Base-by-base conservation (phyloP, 2,888 invertebrate genomes). In the Iselma pallidipennis region DNA sequence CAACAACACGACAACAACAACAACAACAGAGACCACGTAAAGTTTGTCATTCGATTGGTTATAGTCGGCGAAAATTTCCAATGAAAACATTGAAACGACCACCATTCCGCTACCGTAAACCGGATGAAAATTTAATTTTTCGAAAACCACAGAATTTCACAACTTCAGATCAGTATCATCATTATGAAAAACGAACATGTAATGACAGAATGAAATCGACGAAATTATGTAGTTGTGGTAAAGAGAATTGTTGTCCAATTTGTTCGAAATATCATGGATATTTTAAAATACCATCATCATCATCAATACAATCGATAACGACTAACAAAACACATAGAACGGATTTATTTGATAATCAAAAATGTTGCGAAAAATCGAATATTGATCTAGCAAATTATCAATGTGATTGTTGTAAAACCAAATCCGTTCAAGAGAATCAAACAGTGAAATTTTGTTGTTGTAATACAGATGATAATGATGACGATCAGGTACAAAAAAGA, bases 1-100 rank as follows among this genome's bases (percentile, higher is more conserved):
- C 53, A n/a, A n/a, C n/a, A n/a, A n/a, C n/a, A n/a, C 9, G 25
- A 45, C 5, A 53, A 50, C n/a, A n/a, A n/a, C n/a, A n/a, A 48
- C 59, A 49, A 52, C 57, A 7, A 68, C 60, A 63, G 66, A 65
- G 56, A 5, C 65, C 71, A 1, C 68, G 67, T 51, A 72, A 63
- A 65, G 76, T 76, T 12, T 76, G 76, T 55, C 76, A 76, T 63
- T 73, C 74, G 0, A 49, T 73, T 10, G 70, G 49, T 1, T 76
- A 67, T 58, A 75, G 74, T 49, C 57, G 57, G 12, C 66, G 49
- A 63, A 64, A 51, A 61, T 61, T 21, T 6, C 59, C 56, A 4
- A 29, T 45, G 2, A 66, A 60, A 42, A 45, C 57, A 21, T 53
- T 45, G 7, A 70, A 61, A 45, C 65, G 57, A 59, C 75, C 75